Evolutionary conservation across 2,797 vertebrate genomes (phyloP).

Genomic region (Mallotus villosus): DNA sequence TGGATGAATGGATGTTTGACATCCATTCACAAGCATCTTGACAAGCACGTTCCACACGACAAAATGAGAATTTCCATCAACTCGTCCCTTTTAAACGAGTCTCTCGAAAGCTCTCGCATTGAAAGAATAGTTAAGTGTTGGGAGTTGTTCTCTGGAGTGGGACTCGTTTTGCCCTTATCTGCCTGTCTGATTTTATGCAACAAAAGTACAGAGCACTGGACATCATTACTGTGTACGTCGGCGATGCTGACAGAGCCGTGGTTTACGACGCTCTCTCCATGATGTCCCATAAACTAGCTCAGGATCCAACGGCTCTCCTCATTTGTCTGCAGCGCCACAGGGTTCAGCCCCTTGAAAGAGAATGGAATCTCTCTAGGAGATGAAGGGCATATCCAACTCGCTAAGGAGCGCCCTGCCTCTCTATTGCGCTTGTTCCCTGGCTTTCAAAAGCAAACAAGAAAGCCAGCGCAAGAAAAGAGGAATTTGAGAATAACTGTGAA

Average conservation of each 20-base stretch:
- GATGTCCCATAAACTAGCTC: slow-evolving; percentile 42
- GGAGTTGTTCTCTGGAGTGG: too few species aligned
- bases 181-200: not conserved
- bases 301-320: slow-evolving; percentile 38
- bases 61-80: not conserved
- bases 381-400: slow-evolving; percentile 53
- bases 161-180: not conserved
- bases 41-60: not conserved
- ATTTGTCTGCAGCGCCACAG: slow-evolving; percentile 49
- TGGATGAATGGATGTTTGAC: too few species aligned
- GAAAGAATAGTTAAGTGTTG: too few species aligned
- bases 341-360: slow-evolving; percentile 51
- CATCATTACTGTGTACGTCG: not conserved
- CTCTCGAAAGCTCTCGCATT: too few species aligned
- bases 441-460: slow-evolving; percentile 30
- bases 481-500: slow-evolving; percentile 27
- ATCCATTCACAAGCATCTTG: too few species aligned
- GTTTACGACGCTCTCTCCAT: slow-evolving; percentile 23
- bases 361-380: slow-evolving; percentile 45
- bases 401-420: slow-evolving; percentile 38
- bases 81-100: not conserved
- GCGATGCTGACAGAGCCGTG: not conserved
- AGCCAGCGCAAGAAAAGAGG: slow-evolving; percentile 18
- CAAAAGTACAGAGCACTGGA: not conserved
- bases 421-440: slow-evolving; percentile 52